Evolutionary conservation across 2,888 invertebrate genomes (phyloP).

Genomic region (Zeuzera pyrina): DNA sequence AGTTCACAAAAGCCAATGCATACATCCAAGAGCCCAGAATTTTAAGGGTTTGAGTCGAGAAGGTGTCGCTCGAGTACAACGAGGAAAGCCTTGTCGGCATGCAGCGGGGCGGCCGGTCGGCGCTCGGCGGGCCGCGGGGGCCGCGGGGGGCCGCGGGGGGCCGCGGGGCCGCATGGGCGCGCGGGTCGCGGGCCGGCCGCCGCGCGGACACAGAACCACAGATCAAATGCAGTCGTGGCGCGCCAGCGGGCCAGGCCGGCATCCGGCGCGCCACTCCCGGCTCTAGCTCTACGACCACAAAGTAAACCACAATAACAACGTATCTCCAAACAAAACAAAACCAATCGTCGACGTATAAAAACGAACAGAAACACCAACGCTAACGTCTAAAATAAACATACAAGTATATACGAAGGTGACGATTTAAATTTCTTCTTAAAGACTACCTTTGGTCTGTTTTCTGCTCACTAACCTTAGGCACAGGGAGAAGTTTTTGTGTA

Average conservation of each 20-base stretch:
- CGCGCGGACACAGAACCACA: conserved; percentile 68
- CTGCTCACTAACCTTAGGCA: conserved; percentile 98
- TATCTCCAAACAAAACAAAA: conserved; percentile 49
- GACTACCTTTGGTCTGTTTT: conserved; percentile 83
- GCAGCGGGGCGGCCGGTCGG: conserved; percentile 62
- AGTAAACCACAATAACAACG: conserved; percentile 59
- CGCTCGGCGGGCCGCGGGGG: conserved; percentile 20
- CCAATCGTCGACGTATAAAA: conserved; percentile 65
- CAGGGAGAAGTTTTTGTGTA: conserved; percentile 98
- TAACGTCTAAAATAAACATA: conserved; percentile 72
- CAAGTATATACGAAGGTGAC: conserved; percentile 73
- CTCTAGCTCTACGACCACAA: conserved; percentile 68
- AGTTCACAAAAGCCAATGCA: conserved; percentile 74
- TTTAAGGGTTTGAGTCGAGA: conserved; percentile 69
- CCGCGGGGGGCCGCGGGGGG: conserved; percentile 14
- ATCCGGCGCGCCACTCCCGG: conserved; percentile 60
- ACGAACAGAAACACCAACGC: conserved; percentile 69
- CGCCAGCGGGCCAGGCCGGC: conserved; percentile 29
- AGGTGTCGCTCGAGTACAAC: conserved; percentile 62
- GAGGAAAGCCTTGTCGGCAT: conserved; percentile 69
- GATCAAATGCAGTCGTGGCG: conserved; percentile 71
- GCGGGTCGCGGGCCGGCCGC: conserved; percentile 33
- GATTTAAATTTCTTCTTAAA: conserved; percentile 72
- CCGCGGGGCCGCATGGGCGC: conserved; percentile 13
- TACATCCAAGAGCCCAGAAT: conserved; percentile 74